phyloP scores from a whole-genome alignment of 2,113 vertebrate genomes.

The Istiophorus platypterus region DNA sequence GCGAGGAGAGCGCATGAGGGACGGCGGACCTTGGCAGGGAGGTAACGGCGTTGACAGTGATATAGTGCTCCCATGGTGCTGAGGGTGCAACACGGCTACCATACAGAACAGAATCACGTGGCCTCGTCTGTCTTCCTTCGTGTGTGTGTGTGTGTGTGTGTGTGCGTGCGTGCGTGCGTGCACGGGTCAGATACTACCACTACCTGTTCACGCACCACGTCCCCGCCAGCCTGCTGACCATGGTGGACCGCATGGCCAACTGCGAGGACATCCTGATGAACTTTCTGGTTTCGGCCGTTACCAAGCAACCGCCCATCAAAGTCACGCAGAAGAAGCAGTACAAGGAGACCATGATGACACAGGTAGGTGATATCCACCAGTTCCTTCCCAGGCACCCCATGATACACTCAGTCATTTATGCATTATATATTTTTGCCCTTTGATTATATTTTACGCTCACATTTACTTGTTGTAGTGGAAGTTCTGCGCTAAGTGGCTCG shows the following conservation, averaged over 20 bases:
- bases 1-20: background rate
- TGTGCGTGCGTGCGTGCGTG: too few relatives aligned
- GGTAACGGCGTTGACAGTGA: slow-evolving; percentile 69
- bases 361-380: slow-evolving; percentile 57
- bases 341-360: slow-evolving; percentile 88
- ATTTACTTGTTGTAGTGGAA: background rate
- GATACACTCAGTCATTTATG: background rate
- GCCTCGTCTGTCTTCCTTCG: background rate
- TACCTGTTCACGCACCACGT: slow-evolving; percentile 85
- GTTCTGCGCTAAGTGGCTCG: background rate
- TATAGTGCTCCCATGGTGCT: slow-evolving; percentile 63
- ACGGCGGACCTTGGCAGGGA: slow-evolving; percentile 61
- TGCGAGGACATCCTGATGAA: slow-evolving; percentile 89
- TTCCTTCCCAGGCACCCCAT: background rate
- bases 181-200: slow-evolving; percentile 84
- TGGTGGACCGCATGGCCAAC: slow-evolving; percentile 85
- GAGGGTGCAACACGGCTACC: slow-evolving; percentile 54
- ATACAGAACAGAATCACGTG: background rate
- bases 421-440: background rate
- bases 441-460: background rate
- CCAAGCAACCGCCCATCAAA: slow-evolving; percentile 86
- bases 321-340: slow-evolving; percentile 90
- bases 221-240: slow-evolving; percentile 77
- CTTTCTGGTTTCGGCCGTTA: slow-evolving; percentile 85
- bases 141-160: background rate